These are phyloP conservation scores for Larimichthys crocea DNA, from an alignment of 2,113 vertebrate genomes.

Conservation along the genomic window DNA sequence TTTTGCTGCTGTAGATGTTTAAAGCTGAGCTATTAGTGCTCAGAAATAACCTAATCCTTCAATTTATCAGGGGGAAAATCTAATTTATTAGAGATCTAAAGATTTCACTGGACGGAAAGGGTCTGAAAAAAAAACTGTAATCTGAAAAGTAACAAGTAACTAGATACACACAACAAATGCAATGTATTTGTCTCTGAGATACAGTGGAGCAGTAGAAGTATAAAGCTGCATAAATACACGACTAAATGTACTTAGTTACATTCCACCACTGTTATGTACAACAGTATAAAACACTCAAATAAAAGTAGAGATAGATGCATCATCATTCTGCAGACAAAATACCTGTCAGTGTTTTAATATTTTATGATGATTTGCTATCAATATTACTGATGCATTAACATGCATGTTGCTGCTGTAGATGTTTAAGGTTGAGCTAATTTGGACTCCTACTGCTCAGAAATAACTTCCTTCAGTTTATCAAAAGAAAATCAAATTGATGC, in stretches of 20 bases:
- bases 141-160: no score
- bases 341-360: not conserved
- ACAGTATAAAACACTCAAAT: not conserved
- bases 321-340: not conserved
- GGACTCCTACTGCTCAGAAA: not conserved
- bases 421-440: not conserved
- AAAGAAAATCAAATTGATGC: no score
- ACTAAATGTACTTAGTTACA: not conserved
- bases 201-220: no score
- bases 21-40: not conserved
- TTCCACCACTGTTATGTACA: not conserved
- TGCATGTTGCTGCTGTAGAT: not conserved
- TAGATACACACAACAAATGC: no score
- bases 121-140: no score
- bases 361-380: not conserved
- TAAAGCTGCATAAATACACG: no score
- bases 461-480: no score
- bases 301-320: no score
- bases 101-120: no score
- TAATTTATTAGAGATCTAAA: no score
- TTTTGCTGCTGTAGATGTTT: not conserved
- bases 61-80: no score
- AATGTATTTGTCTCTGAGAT: no score
- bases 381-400: not conserved
- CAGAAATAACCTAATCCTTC: not conserved